Base-by-base conservation (phyloP, 2,113 vertebrate species). In the Petaurus breviceps region DNA sequence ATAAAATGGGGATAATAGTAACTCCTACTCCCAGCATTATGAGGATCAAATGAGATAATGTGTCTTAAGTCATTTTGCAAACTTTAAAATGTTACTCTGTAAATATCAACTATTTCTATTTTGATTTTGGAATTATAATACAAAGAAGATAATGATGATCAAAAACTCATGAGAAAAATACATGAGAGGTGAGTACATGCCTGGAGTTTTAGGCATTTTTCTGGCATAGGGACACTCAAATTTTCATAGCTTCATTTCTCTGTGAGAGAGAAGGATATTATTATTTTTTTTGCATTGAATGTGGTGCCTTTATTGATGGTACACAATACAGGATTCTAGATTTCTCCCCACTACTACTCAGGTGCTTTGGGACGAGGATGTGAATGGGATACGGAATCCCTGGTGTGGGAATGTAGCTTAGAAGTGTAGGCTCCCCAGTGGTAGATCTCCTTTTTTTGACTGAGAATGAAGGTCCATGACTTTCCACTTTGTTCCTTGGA, bases 221-320 rank as follows among this genome's bases (percentile, higher is more conserved):
- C 92, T 91, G 84, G 93, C 68, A 94, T 96, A 90, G 84, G 53
- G 55, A 57, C 61, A 43, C 46, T 77, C 91, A 93, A 90, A 92
- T 25, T 91, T 54, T 53, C 2, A 31, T 51, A 93, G 57, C 28
- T 46, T 31, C 23, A 8, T 90, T 68, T 92, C 51, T 90, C 50
- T 8, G 16, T 90, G 10, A 93, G 51, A 37, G 31, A 68, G 61
- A 68, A 68, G 8, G n/a, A 6, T 94, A 52, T 3, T 77, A 55
- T 43, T 50, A 52, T 6, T 77, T 55, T 43, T 51, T 51, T 10
- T 51, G 51, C 51, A 51, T 12, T 22, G 52, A 53, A 53, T 53
- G 19, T 53, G 52, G 16, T 53, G 3, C 14, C 16, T 53, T 19
- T 53, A 53, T 53, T 53, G 52, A 53, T 53, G 52, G 14, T 53